These are phyloP conservation scores for Heterohyrax brucei DNA, from an alignment of 2,797 vertebrate species.

Conservation along the genomic window DNA sequence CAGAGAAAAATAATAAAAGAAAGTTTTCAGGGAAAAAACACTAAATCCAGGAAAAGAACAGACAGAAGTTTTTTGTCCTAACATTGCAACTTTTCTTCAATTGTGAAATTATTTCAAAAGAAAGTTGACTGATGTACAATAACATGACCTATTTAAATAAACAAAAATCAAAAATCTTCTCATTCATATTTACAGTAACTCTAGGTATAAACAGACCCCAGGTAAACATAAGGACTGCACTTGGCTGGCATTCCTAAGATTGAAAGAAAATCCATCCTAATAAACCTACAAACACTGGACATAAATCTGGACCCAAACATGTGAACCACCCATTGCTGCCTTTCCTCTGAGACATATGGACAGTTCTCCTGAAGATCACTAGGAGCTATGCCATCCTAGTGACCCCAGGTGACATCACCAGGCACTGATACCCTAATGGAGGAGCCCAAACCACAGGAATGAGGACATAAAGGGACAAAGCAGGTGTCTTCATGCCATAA, in stretches of 20 bases:
- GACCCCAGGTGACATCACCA: too few species aligned
- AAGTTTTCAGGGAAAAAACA: neutral
- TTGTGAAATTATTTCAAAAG: neutral
- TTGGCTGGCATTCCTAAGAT: neutral
- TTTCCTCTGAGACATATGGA: neutral
- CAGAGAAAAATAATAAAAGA: neutral
- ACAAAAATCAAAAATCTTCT: neutral
- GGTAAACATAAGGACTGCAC: neutral
- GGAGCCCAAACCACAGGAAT: neutral
- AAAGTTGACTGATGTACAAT: neutral
- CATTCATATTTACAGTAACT: neutral
- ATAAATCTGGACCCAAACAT: neutral
- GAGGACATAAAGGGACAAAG: fast-evolving
- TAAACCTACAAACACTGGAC: neutral
- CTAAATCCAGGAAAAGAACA: too few species aligned
- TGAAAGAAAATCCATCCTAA: neutral
- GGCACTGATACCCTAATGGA: fast-evolving
- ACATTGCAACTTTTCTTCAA: neutral
- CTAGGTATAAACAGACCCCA: neutral
- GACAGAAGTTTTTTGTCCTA: neutral
- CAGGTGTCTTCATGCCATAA: fast-evolving
- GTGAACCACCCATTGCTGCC: neutral
- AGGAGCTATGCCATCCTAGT: neutral
- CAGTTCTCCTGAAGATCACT: neutral
- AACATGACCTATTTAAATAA: neutral